A percentile compares a stretch with the other conserved stretches of the same genome.
phyloP scores from a whole-genome alignment of 2,888 invertebrate genomes.

The Apamea crenata region DNA sequence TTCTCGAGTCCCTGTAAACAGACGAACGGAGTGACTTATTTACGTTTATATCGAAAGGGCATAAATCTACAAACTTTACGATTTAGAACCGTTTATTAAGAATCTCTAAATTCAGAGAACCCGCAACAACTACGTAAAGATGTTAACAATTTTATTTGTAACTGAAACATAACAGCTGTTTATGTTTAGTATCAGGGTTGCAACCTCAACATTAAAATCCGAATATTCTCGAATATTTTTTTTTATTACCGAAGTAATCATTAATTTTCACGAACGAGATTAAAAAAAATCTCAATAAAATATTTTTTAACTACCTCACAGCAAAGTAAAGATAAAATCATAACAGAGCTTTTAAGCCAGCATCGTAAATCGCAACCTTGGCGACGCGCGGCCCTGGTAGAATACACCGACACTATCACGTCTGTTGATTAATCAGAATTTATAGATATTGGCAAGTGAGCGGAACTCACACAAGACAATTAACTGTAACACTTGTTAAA shows the following conservation, averaged over 20 bases:
- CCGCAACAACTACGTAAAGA: conserved; percentile 67
- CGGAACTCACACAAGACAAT: conserved; percentile 78
- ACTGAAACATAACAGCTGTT: conserved; percentile 71
- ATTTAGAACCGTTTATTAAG: conserved; percentile 59
- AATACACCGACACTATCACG: conserved; percentile 72
- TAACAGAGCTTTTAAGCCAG: conserved; percentile 65
- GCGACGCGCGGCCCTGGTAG: conserved; percentile 68
- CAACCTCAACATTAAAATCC: conserved; percentile 52
- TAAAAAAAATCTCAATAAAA: conserved; percentile 57
- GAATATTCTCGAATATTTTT: conserved; percentile 45
- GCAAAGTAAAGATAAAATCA: conserved; percentile 65
- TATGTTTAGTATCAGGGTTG: conserved; percentile 64
- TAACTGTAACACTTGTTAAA: conserved; percentile 83
- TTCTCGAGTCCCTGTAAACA: conserved; percentile 61
- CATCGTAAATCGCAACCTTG: conserved; percentile 73
- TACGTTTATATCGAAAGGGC: conserved; percentile 64
- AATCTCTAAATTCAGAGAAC: conserved; percentile 68
- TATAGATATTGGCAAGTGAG: conserved; percentile 84
- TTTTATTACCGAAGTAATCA: conserved; percentile 58
- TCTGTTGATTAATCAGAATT: conserved; percentile 82
- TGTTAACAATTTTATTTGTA: conserved; percentile 69
- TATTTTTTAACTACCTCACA: conserved; percentile 56
- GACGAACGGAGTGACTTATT: conserved; percentile 63
- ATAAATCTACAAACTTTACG: conserved; percentile 70
- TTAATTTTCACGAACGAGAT: conserved; percentile 51